Evolutionary conservation across 2,113 vertebrate genomes (phyloP).

Genomic region (Zosterops pallidus): DNA sequence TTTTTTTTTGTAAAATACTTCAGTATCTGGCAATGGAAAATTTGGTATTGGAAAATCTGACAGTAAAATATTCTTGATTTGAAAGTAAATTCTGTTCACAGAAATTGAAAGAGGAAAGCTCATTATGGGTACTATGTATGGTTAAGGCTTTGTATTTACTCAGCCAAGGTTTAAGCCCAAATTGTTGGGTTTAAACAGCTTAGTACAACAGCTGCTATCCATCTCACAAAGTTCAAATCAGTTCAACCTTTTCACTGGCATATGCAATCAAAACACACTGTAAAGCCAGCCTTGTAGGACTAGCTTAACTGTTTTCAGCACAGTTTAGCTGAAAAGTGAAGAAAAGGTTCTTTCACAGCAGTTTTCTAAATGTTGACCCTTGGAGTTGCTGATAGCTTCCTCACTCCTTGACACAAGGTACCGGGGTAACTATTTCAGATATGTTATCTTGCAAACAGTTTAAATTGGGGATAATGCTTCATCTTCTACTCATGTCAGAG

Average conservation of each 20-base stretch:
- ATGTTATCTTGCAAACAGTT: neutral
- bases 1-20: neutral
- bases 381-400: neutral
- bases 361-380: neutral
- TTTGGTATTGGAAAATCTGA: neutral
- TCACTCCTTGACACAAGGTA: neutral
- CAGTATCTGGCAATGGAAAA: neutral
- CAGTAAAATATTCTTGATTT: neutral
- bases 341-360: neutral
- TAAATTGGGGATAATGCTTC: neutral
- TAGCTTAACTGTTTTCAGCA: neutral
- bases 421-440: neutral
- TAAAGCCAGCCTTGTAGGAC: neutral
- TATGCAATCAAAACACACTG: neutral
- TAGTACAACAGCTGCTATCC: constrained; percentile 1
- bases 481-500: neutral
- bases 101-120: neutral
- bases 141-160: constrained; percentile 17
- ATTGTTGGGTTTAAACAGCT: constrained; percentile 32
- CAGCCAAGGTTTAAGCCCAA: neutral
- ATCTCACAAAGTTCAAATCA: constrained; percentile 18
- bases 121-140: neutral
- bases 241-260: constrained; percentile 8
- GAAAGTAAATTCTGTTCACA: neutral
- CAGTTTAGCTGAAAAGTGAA: neutral